Base-by-base conservation (phyloP, 2,888 invertebrate genomes). In the Oligia strigilis region DNA sequence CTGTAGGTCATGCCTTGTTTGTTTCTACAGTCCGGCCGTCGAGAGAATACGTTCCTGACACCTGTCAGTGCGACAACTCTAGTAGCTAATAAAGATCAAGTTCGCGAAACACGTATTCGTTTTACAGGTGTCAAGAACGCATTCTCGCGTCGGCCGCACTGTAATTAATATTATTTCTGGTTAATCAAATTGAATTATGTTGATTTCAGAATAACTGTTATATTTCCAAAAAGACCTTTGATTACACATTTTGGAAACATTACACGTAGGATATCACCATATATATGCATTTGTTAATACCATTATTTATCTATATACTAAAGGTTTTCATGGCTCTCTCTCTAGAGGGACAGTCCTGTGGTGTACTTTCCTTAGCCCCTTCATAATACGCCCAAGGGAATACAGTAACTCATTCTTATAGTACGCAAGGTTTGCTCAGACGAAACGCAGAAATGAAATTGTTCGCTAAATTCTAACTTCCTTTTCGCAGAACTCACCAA, bases 401-500 rank as follows among this genome's bases (percentile, higher is more conserved):
- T 1, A 6, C 17, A 46, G 3, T 29, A 29, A 0, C 17, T 81
- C 4, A 40, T 65, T 49, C n/a, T 29, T 11, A 17, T 36, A 29
- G 64, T 36, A 52, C 9, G 5, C 14, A 23, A 49, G 14, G 55
- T 49, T 29, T 23, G 11, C 52, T 52, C 5, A 23, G 8, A 49
- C 1, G 29, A 79, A 62, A 55, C 46, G n/a, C 43, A 36, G 0
- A 40, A 40, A 40, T 4, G 40, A 40, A 81, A 83, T 83, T 58
- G 8, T 46, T 14, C 5, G 40, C 52, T 36, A 55, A 36, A 23
- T 52, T 67, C 13, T n/a, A 78, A 78, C 58, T 58, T 55, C 40
- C 3, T 14, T 67, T 43, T 69, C 13, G 2, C 46, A 46, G 11
- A 60, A 76, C 23, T 62, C 13, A 67, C 23, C 14, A 40, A 69